phyloP scores from a whole-genome alignment of 1,140 invertebrate genomes.

The Amphibalanus amphitrite region DNA sequence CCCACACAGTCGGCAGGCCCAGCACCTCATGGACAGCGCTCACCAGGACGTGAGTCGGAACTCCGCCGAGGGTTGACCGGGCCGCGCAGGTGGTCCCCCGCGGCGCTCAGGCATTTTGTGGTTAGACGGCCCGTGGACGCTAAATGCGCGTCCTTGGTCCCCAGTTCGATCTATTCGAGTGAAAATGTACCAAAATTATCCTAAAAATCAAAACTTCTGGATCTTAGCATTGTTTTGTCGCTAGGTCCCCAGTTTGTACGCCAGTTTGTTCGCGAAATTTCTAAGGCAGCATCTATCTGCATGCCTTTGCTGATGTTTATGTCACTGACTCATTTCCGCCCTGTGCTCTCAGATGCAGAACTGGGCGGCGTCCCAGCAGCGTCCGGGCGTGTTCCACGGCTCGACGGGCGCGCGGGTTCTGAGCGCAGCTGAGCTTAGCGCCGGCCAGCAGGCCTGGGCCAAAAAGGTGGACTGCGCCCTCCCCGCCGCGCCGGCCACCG shows the following conservation, averaged over 20 bases:
- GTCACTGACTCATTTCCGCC: not conserved
- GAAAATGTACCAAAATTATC: too few species aligned
- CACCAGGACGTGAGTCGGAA: constrained; percentile 48
- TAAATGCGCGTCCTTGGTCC: too few species aligned
- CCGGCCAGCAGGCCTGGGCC: constrained; percentile 83
- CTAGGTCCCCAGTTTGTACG: not conserved
- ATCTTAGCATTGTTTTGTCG: constrained; percentile 8
- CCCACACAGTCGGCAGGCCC: constrained; percentile 54
- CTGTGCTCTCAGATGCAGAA: constrained; percentile 38
- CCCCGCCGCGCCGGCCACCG: too few species aligned
- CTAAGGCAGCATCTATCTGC: too few species aligned
- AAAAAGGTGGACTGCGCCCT: constrained; percentile 76
- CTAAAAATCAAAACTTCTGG: not conserved
- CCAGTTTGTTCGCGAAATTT: too few species aligned
- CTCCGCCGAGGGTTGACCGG: too few species aligned
- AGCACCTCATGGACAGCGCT: constrained; percentile 50
- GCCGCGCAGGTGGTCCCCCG: too few species aligned
- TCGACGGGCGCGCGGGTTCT: constrained; percentile 54
- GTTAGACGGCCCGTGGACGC: too few species aligned
- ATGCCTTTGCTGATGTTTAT: too few species aligned
- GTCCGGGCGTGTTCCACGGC: constrained; percentile 72
- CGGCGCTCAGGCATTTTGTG: too few species aligned
- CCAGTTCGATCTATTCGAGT: too few species aligned
- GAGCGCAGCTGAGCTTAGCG: constrained; percentile 59
- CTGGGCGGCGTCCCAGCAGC: constrained; percentile 52